Evolutionary conservation across 2,797 vertebrate species (phyloP).

Genomic region (Diplodus sargus): DNA sequence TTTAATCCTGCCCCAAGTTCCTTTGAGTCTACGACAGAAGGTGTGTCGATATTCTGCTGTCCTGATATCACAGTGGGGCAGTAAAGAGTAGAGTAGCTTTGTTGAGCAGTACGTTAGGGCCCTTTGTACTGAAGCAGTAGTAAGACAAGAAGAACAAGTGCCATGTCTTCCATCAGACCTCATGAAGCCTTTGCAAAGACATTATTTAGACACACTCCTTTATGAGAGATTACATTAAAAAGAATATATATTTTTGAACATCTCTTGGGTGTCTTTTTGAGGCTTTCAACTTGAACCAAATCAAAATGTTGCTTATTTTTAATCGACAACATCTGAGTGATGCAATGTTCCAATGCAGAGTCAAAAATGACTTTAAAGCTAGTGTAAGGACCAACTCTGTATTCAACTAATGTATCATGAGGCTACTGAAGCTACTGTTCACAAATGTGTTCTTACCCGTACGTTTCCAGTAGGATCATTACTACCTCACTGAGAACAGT

Average conservation of each 20-base stretch:
- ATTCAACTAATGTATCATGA: not conserved
- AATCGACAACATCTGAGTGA: not conserved
- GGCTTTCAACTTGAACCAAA: not conserved
- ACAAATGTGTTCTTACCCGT: not conserved
- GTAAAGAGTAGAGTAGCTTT: no score
- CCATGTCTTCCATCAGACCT: not conserved
- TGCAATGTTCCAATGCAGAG: not conserved
- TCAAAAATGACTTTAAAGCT: not conserved
- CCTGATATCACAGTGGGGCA: no score
- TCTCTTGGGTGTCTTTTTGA: not conserved
- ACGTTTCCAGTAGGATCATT: slow-evolving; percentile 4
- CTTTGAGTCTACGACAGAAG: no score
- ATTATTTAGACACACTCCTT: no score
- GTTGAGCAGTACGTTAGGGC: no score
- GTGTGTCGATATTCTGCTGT: no score
- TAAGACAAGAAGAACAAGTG: not conserved
- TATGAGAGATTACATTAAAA: no score
- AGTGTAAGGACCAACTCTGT: not conserved
- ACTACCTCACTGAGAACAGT: slow-evolving; percentile 53
- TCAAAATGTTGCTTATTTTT: no score
- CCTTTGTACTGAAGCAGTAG: not conserved
- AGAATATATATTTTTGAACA: not conserved
- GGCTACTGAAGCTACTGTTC: slow-evolving; percentile 15
- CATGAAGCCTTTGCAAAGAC: no score
- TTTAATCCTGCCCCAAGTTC: no score